phyloP scores from a whole-genome alignment of 2,888 invertebrate genomes.

The Scaptomyza tumidula region DNA sequence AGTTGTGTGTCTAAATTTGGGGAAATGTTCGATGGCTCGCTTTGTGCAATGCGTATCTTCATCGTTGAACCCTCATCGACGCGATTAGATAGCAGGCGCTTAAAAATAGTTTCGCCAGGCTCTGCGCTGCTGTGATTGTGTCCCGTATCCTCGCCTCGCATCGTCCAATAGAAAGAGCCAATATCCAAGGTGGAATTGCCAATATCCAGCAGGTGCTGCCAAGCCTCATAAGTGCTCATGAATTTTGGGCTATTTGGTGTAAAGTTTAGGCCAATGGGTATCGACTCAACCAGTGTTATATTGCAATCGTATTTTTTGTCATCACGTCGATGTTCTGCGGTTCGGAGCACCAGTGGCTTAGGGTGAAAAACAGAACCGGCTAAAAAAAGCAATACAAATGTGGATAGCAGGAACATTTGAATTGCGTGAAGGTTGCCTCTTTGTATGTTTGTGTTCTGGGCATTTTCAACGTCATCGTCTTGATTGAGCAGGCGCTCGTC shows the following conservation, averaged over 20 bases:
- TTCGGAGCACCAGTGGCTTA: conserved; percentile 14
- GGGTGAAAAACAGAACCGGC: conserved; percentile 56
- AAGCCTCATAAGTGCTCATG: conserved; percentile 91
- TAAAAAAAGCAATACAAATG: conserved; percentile 56
- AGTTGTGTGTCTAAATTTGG: conserved; percentile 84
- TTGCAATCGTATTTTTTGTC: conserved; percentile 42
- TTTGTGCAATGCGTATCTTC: conserved; percentile 93
- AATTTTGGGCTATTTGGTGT: conserved; percentile 86
- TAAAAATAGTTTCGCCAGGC: conserved; percentile 94
- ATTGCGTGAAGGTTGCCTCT: conserved; percentile 44
- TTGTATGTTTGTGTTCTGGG: conserved; percentile 24
- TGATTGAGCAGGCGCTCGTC: conserved; percentile 39
- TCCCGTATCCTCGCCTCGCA: conserved; percentile 91
- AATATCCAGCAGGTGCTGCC: conserved; percentile 91
- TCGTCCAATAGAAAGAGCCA: conserved; percentile 97
- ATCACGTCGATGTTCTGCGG: conserved; percentile 30
- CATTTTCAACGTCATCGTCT: conserved; percentile 47
- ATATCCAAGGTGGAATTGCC: conserved; percentile 94
- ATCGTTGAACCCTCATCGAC: conserved; percentile 86
- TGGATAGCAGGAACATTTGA: conserved; percentile 57
- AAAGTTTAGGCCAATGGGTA: conserved; percentile 95
- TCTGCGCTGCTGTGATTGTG: conserved; percentile 90
- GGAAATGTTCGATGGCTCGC: conserved; percentile 89
- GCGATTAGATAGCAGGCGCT: conserved; percentile 87
- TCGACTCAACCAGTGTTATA: conserved; percentile 94